Conservation (phyloP, 2,888 invertebrate species). For the Melinopterus prodromus region DNA sequence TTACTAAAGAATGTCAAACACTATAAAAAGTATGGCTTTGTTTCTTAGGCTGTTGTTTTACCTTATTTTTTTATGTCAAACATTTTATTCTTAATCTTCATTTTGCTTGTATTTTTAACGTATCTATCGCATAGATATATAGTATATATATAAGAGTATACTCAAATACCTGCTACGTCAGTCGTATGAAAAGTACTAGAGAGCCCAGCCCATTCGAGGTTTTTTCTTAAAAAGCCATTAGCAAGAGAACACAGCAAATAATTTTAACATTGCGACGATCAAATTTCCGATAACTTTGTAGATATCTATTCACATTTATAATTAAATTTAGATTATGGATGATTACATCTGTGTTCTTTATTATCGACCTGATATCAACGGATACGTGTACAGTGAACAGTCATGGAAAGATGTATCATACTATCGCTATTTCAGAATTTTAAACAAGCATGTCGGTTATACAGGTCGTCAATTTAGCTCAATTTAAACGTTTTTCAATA, state of each 20-base stretch:
- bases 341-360: neutral
- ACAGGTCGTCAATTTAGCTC: no score
- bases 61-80: neutral
- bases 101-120: no score
- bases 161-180: no score
- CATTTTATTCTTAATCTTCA: neutral
- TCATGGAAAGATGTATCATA: neutral
- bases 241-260: neutral
- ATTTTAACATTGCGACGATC: neutral
- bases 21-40: neutral
- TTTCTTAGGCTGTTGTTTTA: neutral
- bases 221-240: no score
- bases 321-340: neutral
- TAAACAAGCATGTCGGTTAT: no score
- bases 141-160: no score
- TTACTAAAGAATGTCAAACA: neutral
- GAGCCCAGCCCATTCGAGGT: no score
- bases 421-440: no score
- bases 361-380: neutral
- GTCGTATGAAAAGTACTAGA: no score
- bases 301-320: neutral
- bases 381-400: neutral
- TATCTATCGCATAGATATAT: no score
- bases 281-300: neutral
- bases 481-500: no score